These are phyloP conservation scores for Pipra filicauda DNA, from an alignment of 2,113 vertebrate genomes.

Conservation along the genomic window DNA sequence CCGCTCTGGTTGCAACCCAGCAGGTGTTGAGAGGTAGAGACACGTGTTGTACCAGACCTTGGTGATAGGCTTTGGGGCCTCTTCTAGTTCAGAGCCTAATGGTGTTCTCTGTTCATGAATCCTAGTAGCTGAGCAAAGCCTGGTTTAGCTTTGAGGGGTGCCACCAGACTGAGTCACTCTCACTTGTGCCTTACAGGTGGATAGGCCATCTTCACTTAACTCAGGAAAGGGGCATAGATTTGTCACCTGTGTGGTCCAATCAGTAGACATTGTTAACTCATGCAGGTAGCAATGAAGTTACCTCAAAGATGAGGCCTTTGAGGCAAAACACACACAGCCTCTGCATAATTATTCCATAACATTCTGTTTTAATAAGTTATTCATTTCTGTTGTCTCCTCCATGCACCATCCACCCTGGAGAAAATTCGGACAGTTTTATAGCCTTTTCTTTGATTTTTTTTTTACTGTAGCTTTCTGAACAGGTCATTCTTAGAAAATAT, in stretches of 20 bases:
- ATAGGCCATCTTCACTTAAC: background rate
- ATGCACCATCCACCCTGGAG: rapidly evolving
- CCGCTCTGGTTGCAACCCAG: background rate
- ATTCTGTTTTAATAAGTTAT: background rate
- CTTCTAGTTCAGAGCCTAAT: background rate
- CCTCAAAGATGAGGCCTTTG: background rate
- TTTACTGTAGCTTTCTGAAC: background rate
- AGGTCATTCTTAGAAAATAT: background rate
- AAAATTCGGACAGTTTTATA: background rate
- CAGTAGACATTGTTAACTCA: background rate
- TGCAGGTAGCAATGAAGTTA: background rate
- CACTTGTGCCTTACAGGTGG: too few species aligned
- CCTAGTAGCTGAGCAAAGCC: background rate
- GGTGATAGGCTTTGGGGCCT: background rate
- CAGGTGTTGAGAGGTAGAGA: background rate
- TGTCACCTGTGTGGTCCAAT: rapidly evolving
- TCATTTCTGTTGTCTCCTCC: background rate
- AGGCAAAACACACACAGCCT: background rate
- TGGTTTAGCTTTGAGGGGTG: background rate
- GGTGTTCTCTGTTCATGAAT: too few species aligned
- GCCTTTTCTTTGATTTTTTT: background rate
- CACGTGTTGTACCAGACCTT: background rate
- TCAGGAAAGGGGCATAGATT: background rate
- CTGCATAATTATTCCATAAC: background rate
- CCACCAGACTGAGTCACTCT: background rate